Conservation (phyloP, 2,888 invertebrate species). For the Cryptocheilus praepositus region DNA sequence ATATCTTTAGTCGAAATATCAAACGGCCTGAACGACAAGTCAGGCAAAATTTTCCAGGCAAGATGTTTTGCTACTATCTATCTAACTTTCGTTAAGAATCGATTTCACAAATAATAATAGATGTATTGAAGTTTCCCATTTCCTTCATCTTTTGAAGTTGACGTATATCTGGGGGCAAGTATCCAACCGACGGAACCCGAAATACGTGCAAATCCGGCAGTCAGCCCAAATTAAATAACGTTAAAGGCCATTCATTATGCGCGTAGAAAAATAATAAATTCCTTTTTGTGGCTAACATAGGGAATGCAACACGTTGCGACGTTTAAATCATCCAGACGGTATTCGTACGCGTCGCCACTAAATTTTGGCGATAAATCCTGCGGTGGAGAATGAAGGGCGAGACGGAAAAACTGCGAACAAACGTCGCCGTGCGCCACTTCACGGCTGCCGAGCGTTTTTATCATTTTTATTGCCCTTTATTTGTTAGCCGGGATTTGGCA, state of each 20-base stretch:
- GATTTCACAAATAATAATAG: too few relatives aligned
- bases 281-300: conserved; percentile 4
- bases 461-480: conserved; percentile 10
- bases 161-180: too few relatives aligned
- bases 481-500: conserved; percentile 9
- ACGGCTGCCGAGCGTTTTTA: not conserved
- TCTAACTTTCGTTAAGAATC: too few relatives aligned
- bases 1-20: too few relatives aligned
- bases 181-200: too few relatives aligned
- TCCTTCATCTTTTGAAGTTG: too few relatives aligned
- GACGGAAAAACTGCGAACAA: conserved; percentile 9
- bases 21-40: too few relatives aligned
- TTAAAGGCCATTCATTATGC: not conserved
- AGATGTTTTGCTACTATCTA: too few relatives aligned
- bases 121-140: too few relatives aligned
- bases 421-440: not conserved
- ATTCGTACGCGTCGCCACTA: conserved; percentile 19
- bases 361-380: conserved; percentile 51
- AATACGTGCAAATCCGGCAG: too few relatives aligned
- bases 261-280: conserved; percentile 8
- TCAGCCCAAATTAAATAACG: too few relatives aligned
- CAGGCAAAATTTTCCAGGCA: too few relatives aligned
- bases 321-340: conserved; percentile 18
- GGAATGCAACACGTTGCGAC: conserved; percentile 15
- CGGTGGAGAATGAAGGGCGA: not conserved